phyloP scores from a whole-genome alignment of 2,113 vertebrate genomes.

The Zootoca vivipara region DNA sequence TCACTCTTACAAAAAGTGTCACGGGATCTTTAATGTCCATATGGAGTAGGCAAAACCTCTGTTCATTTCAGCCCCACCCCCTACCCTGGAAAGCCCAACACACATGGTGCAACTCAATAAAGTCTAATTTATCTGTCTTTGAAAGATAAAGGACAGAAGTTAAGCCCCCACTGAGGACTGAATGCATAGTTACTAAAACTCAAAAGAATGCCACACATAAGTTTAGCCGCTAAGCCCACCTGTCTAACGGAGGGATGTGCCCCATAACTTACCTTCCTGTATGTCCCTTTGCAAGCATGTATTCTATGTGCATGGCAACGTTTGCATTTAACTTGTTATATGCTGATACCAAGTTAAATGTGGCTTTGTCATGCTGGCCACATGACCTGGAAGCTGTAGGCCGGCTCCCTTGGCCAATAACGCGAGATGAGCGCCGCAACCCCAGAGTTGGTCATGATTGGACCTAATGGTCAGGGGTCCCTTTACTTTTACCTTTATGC shows the following conservation, averaged over 20 bases:
- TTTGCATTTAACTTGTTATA: slow-evolving; percentile 34
- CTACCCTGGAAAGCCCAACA: slow-evolving; percentile 45
- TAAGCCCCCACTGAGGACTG: slow-evolving; percentile 54
- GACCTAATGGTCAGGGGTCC: too few species aligned
- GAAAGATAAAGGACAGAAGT: slow-evolving; percentile 66
- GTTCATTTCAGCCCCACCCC: slow-evolving; percentile 46
- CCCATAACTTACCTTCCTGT: slow-evolving; percentile 59
- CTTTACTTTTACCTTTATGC: too few species aligned
- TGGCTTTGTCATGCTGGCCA: too few species aligned
- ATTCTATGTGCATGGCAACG: slow-evolving; percentile 55
- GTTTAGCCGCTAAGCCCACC: slow-evolving; percentile 61
- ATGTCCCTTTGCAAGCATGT: slow-evolving; percentile 56
- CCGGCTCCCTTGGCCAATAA: too few species aligned
- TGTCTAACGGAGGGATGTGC: slow-evolving; percentile 62
- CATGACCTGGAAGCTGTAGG: too few species aligned
- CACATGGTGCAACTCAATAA: slow-evolving; percentile 53
- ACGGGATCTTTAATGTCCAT: slow-evolving; percentile 50
- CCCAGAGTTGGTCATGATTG: too few species aligned
- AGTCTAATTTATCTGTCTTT: slow-evolving; percentile 60
- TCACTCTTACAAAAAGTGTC: slow-evolving; percentile 52
- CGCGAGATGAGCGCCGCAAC: too few species aligned
- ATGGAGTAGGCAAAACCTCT: slow-evolving; percentile 54
- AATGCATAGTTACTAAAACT: slow-evolving; percentile 54
- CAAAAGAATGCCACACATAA: slow-evolving; percentile 58
- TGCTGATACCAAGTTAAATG: background rate